These are phyloP conservation scores for Aurelia sp. DNA, from an alignment of 30 jellyfish, hydroid and myxozoan species.

Conservation along the genomic window DNA sequence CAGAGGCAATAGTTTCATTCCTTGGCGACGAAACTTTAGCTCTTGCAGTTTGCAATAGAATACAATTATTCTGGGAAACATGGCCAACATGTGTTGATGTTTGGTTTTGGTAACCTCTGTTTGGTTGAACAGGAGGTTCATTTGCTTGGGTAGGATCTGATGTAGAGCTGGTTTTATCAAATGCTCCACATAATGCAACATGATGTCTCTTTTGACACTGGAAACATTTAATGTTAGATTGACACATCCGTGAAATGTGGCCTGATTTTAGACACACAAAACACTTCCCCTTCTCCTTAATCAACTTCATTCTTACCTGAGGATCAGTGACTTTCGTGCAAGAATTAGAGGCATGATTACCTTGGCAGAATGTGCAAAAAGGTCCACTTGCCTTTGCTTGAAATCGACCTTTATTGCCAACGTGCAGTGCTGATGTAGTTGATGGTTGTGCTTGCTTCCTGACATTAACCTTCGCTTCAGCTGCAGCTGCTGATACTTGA, in stretches of 20 bases:
- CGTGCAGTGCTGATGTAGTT: not conserved
- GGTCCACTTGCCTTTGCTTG: not conserved
- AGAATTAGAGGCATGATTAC: not conserved
- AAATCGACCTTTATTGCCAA: not conserved
- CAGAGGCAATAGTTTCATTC: not conserved
- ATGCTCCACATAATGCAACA: not conserved
- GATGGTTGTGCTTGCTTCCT: not conserved
- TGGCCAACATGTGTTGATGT: not conserved
- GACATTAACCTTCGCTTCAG: not conserved
- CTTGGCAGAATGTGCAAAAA: conserved; percentile 5
- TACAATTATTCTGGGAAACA: not conserved
- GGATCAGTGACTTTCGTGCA: not conserved
- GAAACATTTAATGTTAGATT: not conserved
- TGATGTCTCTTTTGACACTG: conserved; percentile 3
- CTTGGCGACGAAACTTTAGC: not conserved
- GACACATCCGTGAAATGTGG: conserved; percentile 1
- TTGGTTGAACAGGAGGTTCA: not conserved
- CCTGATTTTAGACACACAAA: conserved; percentile 12
- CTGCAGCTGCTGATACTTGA: not conserved
- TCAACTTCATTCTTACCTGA: not conserved
- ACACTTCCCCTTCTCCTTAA: conserved; percentile 18
- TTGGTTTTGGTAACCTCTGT: not conserved
- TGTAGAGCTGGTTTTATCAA: no score
- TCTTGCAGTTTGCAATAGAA: conserved; percentile 20
- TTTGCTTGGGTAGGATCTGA: not conserved